Percentiles rank a stretch among this genome's conserved stretches.
These are phyloP conservation scores for Tenthredo amoena DNA, from an alignment of 2,888 invertebrate genomes.

Conservation along the genomic window DNA sequence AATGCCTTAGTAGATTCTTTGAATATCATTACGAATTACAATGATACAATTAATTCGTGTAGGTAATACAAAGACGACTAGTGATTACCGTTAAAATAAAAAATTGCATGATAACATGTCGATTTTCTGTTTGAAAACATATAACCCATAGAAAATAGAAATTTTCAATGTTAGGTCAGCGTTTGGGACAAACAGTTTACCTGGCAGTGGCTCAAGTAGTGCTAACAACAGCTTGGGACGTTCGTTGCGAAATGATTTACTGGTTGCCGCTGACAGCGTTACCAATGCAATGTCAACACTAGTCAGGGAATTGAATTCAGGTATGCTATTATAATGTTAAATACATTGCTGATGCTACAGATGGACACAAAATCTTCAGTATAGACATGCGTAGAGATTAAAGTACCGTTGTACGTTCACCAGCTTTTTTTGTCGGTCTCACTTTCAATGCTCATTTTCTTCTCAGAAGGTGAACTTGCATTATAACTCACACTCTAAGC, in stretches of 20 bases:
- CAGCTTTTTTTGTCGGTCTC: background rate
- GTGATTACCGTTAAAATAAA: slow-evolving; percentile 55
- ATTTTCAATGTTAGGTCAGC: slow-evolving; percentile 77
- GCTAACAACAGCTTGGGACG: slow-evolving; percentile 79
- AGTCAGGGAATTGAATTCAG: slow-evolving; percentile 97
- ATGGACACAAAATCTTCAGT: slow-evolving; percentile 10
- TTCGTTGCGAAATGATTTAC: slow-evolving; percentile 90
- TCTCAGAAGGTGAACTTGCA: background rate
- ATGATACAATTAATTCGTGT: background rate
- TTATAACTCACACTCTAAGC: background rate
- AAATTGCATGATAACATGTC: slow-evolving; percentile 64
- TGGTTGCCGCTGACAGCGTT: slow-evolving; percentile 98
- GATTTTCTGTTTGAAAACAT: slow-evolving; percentile 68
- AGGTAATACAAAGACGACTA: background rate
- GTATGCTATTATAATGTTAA: slow-evolving; percentile 78
- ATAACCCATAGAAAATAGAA: slow-evolving; percentile 75
- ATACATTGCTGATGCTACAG: slow-evolving; percentile 42
- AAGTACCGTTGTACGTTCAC: background rate
- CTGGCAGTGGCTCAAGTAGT: slow-evolving; percentile 76
- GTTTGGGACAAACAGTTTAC: slow-evolving; percentile 77
- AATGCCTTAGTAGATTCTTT: slow-evolving; percentile 15
- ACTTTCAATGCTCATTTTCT: background rate
- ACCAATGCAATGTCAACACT: slow-evolving; percentile 99
- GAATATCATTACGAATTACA: background rate
- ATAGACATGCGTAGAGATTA: background rate